Base-by-base conservation (phyloP, 1,140 invertebrate genomes). In the Radopholus similis region DNA sequence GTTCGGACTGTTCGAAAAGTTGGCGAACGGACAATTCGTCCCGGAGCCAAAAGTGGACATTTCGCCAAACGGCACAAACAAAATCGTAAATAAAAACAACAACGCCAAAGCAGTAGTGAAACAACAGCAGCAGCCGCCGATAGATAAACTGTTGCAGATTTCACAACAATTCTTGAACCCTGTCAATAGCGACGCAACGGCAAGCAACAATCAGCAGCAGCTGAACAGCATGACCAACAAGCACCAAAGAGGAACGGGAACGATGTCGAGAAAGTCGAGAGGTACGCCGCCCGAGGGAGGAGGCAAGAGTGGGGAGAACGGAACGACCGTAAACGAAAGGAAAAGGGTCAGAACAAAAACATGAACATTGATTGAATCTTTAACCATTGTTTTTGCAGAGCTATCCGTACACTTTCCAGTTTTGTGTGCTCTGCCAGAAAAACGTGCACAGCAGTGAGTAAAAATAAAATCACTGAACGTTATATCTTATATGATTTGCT, bases 371-470 rank as follows among this genome's bases (percentile, higher is more conserved):
- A 54, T 47, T 60, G 26, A 18, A 37, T 37, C 42, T 60, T 18
- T 40, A 40, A 44, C 0, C 21, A 44, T 1, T n/a, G 1, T 55
- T 55, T 55, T 55, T 30, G 34, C 49, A 75, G 73, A 74, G 54
- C 21, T 75, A 75, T 57, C 73, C 73, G 13, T 75, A 75, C 58
- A 75, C 75, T 18, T 75, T 75, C 58, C 73, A 75, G 42, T 75
- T 42, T 35, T 75, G 73, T 49, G 73, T 78, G 26, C 49, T 75
- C n/a, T 75, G 73, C 38, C 70, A 78, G 35, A 75, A 75, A 38
- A 75, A 75, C 59, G 76, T 75, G n/a, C 73, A 75, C 42, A 75
- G 71, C 53, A 63, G 59, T 62, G 28, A 49, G 59, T 54, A 32
- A 54, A 47, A 4, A 21, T 47, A 47, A 47, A 58, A 34, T 57